These are phyloP conservation scores for Pachydiplax longipennis DNA, from an alignment of 2,888 invertebrate genomes.

Conservation along the genomic window DNA sequence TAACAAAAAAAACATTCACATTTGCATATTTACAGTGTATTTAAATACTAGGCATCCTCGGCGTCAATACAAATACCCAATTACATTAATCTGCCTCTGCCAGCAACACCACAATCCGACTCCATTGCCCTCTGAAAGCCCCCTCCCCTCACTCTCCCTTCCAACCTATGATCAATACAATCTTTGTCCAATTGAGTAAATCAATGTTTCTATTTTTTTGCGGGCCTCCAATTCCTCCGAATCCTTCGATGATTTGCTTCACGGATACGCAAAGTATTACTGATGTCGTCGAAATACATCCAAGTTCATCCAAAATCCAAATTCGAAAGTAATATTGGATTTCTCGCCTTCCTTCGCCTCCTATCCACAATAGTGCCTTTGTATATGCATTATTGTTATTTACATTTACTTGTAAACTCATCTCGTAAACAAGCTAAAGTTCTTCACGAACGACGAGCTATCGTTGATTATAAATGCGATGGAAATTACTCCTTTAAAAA, in stretches of 20 bases:
- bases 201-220: conserved; percentile 4
- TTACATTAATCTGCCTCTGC: neutral
- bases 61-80: neutral
- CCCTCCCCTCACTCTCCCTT: conserved; percentile 33
- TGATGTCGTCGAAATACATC: too few species aligned
- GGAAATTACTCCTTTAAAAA: too few species aligned
- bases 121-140: neutral
- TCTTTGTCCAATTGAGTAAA: conserved; percentile 30
- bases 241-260: neutral
- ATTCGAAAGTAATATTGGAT: neutral
- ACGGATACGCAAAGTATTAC: neutral
- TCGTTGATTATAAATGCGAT: too few species aligned
- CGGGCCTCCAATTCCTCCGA: neutral
- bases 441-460: too few species aligned
- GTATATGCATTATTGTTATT: neutral
- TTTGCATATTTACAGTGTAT: too few species aligned
- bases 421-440: too few species aligned
- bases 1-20: too few species aligned
- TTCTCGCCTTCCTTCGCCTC: neutral
- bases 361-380: neutral
- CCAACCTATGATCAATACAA: conserved; percentile 22
- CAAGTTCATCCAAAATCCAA: too few species aligned
- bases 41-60: too few species aligned
- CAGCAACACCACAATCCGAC: neutral
- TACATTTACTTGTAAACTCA: neutral